Evolutionary conservation across 1,140 invertebrate species (phyloP).

Genomic region (Hypsibius dujardini): DNA sequence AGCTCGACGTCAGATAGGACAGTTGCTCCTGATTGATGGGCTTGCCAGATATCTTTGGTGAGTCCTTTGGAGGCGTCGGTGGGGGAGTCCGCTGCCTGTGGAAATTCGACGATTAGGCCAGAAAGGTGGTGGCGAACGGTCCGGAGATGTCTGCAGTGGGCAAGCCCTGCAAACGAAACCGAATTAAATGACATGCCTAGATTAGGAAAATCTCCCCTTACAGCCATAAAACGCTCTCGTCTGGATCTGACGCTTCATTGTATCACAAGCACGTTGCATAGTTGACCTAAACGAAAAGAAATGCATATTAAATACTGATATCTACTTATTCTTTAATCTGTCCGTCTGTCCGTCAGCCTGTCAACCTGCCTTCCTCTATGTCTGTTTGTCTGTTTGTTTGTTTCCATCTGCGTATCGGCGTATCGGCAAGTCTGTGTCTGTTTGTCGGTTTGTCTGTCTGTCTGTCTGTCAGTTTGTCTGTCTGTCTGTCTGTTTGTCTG

Average conservation of each 20-base stretch:
- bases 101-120: conserved; percentile 48
- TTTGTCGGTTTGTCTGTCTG: too few species aligned
- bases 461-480: too few species aligned
- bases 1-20: conserved; percentile 41
- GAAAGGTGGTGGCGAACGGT: conserved; percentile 77
- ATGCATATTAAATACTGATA: background rate
- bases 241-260: conserved; percentile 81
- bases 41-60: conserved; percentile 48
- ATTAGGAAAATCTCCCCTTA: conserved; percentile 26
- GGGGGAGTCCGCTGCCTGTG: conserved; percentile 22
- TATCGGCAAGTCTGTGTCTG: too few species aligned
- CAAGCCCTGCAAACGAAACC: conserved; percentile 43
- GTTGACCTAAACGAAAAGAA: conserved; percentile 35
- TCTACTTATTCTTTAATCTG: too few species aligned
- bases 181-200: conserved; percentile 5
- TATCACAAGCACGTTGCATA: conserved; percentile 61
- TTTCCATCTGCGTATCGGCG: too few species aligned
- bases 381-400: too few species aligned
- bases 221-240: conserved; percentile 88
- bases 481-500: too few species aligned
- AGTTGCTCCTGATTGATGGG: conserved; percentile 29
- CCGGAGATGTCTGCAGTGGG: conserved; percentile 72
- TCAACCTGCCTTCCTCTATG: too few species aligned
- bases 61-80: conserved; percentile 39
- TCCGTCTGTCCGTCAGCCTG: too few species aligned